Conservation (phyloP, 2,113 vertebrate species). For the Xiphorhynchus elegans region DNA sequence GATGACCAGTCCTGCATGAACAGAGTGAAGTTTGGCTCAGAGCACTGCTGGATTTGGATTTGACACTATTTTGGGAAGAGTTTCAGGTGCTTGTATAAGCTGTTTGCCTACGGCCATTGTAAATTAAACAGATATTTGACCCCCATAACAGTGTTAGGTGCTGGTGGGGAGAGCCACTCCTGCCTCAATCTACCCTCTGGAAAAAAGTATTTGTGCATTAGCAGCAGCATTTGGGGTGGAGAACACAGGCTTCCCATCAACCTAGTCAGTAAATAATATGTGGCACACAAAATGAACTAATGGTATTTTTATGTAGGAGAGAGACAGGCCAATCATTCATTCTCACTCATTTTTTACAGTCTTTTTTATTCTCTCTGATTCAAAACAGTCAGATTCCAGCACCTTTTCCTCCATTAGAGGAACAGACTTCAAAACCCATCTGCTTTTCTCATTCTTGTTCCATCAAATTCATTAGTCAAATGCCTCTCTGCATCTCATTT, state of each 20-base stretch:
- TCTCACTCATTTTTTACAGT: conserved; percentile 17
- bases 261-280: conserved; percentile 32
- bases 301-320: conserved; percentile 55
- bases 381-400: neutral
- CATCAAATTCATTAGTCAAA: neutral
- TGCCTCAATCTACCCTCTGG: neutral
- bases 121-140: neutral
- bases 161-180: neutral
- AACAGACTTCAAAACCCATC: neutral
- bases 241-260: neutral
- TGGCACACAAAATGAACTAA: conserved; percentile 27
- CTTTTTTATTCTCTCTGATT: conserved; percentile 31
- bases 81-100: neutral
- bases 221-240: neutral
- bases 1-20: neutral
- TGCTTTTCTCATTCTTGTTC: neutral
- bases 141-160: neutral
- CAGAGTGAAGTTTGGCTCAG: neutral
- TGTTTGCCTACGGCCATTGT: neutral
- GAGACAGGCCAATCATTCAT: conserved; percentile 19
- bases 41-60: neutral
- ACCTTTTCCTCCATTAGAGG: neutral
- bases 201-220: neutral
- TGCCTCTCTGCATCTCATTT: neutral
- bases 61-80: neutral